Base-by-base conservation (phyloP, 2,797 vertebrate genomes). In the Cryptoblepharus egeriae region DNA sequence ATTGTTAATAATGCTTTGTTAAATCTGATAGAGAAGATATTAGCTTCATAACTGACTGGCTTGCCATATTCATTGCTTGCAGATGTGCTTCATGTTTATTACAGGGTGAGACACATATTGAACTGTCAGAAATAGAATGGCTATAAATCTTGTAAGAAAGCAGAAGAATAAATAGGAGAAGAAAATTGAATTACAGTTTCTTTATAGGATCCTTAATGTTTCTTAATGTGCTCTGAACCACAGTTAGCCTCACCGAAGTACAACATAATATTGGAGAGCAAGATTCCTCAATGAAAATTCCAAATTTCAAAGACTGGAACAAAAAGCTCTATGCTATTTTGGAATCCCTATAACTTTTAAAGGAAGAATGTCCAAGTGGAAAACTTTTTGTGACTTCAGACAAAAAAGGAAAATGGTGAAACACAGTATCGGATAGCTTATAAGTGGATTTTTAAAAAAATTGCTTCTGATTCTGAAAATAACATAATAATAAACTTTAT, bases 131-230 rank as follows among this genome's bases (percentile, higher is more conserved):
- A 78, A 71, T 37, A 3, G 35, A 8, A 32, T 32, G 35, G 8
- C 35, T 49, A 85, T 75, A 45, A 84, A 89, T 39, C 35, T 68
- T 70, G 81, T n/a, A 42, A 52, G 13, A 57, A 64, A 67, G 70
- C 12, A 64, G 26, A 10, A 32, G 32, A 57, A 10, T 1, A 32
- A n/a, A 1, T n/a, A 1, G 35, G 15, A 6, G 16, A 37, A 37
- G 32, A 18, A 58, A 55, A 67, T 13, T 35, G 22, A 67, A 57
- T 28, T 65, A 65, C 10, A 1, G 1, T 45, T 78, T 72, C 5
- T 65, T 32, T 26, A 81, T 9, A 10, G 30, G 49, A 72, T 20
- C 35, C 32, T 35, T 78, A n/a, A n/a, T 2, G 3, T 28, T 82
- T n/a, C n/a, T n/a, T n/a, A n/a, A n/a, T n/a, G n/a, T 75, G 4